These are phyloP conservation scores for Podarcis cretensis DNA, from an alignment of 2,113 vertebrate genomes.

Conservation along the genomic window DNA sequence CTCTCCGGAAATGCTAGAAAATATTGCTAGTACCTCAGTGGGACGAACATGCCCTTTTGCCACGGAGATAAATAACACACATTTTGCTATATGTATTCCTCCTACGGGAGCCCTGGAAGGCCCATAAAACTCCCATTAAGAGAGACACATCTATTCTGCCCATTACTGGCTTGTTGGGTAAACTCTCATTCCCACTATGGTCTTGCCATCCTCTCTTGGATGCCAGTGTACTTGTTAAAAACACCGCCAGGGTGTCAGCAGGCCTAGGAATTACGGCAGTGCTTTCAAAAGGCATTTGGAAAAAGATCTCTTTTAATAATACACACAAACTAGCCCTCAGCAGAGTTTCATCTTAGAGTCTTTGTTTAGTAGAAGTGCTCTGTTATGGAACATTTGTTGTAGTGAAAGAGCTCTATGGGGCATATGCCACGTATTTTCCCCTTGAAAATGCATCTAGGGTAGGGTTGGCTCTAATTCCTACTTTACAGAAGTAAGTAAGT, in stretches of 20 bases:
- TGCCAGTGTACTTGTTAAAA: background rate
- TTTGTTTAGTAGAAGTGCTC: background rate
- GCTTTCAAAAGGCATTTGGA: slow-evolving; percentile 42
- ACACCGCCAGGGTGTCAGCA: slow-evolving; percentile 8
- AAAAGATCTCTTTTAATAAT: background rate
- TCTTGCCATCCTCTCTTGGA: background rate
- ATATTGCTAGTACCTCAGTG: background rate
- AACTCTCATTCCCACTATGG: slow-evolving; percentile 37
- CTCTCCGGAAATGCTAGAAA: accelerated
- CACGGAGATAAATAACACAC: slow-evolving; percentile 54
- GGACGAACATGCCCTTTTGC: slow-evolving; percentile 25
- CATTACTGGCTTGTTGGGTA: slow-evolving; percentile 46
- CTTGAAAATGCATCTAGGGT: slow-evolving; percentile 7
- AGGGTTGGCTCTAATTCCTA: background rate
- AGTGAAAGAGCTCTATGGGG: background rate
- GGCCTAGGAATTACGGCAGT: background rate
- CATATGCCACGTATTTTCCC: background rate
- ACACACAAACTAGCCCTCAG: background rate
- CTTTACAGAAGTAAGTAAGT: background rate
- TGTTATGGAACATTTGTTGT: background rate
- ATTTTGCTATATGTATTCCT: slow-evolving; percentile 39
- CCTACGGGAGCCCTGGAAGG: slow-evolving; percentile 33
- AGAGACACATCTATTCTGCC: slow-evolving; percentile 13
- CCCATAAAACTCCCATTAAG: slow-evolving; percentile 40
- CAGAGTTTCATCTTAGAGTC: background rate